A percentile compares a stretch with the other conserved stretches of the same genome.
Evolutionary conservation across 2,113 vertebrate species (phyloP).

Genomic region (cattle (Bos taurus)): DNA sequence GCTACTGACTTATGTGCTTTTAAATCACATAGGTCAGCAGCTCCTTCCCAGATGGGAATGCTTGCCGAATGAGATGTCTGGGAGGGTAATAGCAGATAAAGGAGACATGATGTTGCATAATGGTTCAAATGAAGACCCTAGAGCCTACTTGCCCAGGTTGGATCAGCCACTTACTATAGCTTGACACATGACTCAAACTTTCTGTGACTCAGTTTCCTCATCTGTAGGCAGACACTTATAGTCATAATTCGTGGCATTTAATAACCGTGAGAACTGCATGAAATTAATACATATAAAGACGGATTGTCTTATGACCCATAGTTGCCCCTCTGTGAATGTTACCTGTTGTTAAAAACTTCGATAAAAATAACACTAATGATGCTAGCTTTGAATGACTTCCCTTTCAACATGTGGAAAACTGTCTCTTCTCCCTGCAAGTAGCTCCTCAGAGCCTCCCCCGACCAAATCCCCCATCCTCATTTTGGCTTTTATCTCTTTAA

Average conservation of each 20-base stretch:
- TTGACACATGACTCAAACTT: background rate
- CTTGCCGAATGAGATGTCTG: background rate
- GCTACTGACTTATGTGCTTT: background rate
- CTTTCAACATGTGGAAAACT: background rate
- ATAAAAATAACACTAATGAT: background rate
- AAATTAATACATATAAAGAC: background rate
- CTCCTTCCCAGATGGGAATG: background rate
- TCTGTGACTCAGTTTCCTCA: background rate
- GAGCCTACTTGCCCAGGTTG: rapidly evolving
- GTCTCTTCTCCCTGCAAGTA: background rate
- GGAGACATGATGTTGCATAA: rapidly evolving
- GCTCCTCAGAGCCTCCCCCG: background rate
- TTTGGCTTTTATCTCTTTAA: slow-evolving; percentile 7
- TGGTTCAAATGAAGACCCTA: background rate
- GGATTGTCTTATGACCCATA: background rate
- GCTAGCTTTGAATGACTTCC: background rate
- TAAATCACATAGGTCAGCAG: background rate
- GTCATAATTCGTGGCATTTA: background rate
- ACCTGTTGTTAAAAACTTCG: background rate
- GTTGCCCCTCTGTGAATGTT: background rate
- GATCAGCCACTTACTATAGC: background rate
- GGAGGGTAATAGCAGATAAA: rapidly evolving
- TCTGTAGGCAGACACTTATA: background rate
- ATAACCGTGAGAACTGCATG: background rate
- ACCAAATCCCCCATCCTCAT: rapidly evolving